Percentiles rank a stretch among this genome's conserved stretches.
Evolutionary conservation across 2,113 vertebrate genomes (phyloP).

Genomic region (Anthoscopus minutus): DNA sequence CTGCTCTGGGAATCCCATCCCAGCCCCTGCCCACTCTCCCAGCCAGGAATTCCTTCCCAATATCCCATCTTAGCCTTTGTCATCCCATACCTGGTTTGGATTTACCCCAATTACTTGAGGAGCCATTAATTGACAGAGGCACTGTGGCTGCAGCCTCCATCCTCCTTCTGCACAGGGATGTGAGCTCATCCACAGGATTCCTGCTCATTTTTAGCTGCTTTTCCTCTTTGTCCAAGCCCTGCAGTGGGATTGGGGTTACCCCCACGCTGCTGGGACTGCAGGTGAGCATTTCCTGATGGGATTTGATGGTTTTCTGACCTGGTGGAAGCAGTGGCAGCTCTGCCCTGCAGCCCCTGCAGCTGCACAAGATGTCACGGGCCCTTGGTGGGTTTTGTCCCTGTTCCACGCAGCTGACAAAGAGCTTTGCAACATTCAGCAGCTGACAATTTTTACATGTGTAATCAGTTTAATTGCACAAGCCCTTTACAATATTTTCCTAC

Average conservation of each 20-base stretch:
- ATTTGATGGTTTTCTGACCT: background rate
- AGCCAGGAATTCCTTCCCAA: background rate
- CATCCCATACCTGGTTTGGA: background rate
- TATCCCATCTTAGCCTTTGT: accelerated
- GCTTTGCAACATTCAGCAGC: background rate
- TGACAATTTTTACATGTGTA: background rate
- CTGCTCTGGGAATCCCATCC: background rate
- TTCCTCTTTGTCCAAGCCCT: background rate
- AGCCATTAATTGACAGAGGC: background rate
- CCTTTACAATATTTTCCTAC: background rate
- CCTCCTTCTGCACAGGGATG: background rate
- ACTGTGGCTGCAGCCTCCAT: accelerated
- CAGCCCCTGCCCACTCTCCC: background rate
- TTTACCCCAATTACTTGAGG: background rate
- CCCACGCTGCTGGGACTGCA: background rate
- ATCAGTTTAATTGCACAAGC: conserved; percentile 18
- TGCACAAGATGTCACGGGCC: background rate
- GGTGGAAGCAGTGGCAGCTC: background rate
- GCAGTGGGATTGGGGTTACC: background rate
- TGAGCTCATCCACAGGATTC: background rate
- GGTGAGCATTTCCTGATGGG: background rate
- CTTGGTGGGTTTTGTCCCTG: background rate
- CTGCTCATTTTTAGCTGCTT: background rate
- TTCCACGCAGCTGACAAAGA: background rate
- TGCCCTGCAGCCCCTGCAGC: background rate